Evolutionary conservation across 1,140 invertebrate genomes (phyloP).

Genomic region (Galleria mellonella): DNA sequence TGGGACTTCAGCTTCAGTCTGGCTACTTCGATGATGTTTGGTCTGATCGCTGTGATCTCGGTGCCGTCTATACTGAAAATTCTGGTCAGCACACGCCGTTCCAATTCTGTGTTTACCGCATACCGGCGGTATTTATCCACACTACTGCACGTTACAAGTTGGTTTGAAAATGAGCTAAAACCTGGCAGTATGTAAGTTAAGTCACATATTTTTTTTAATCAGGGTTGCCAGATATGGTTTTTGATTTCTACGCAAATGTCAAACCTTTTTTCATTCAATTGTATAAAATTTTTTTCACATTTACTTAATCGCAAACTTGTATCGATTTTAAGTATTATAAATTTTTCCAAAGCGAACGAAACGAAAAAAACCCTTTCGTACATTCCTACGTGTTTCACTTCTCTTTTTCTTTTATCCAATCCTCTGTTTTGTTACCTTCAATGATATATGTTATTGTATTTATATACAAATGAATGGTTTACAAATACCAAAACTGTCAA

Average conservation of each 20-base stretch:
- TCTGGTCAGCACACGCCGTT: conserved; percentile 79
- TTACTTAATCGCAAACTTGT: background rate
- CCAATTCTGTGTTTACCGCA: conserved; percentile 77
- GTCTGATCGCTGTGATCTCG: conserved; percentile 78
- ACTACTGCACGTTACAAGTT: conserved; percentile 80
- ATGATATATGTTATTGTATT: no score
- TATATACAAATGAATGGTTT: no score
- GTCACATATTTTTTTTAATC: background rate
- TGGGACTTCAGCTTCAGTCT: conserved; percentile 76
- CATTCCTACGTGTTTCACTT: no score
- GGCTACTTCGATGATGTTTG: conserved; percentile 76
- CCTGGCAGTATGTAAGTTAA: conserved; percentile 72
- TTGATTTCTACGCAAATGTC: no score
- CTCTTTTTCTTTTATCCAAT: no score
- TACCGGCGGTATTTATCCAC: conserved; percentile 86
- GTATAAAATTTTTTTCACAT: no score
- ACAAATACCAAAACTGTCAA: no score
- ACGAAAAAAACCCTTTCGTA: no score
- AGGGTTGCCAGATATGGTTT: no score
- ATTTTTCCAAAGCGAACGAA: no score
- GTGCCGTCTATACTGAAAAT: conserved; percentile 79
- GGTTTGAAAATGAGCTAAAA: conserved; percentile 81
- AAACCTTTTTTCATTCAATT: no score
- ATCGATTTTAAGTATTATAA: background rate
- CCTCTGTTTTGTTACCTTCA: no score